Evolutionary conservation across 1,140 invertebrate genomes (phyloP).

Genomic region (Sipha flava): DNA sequence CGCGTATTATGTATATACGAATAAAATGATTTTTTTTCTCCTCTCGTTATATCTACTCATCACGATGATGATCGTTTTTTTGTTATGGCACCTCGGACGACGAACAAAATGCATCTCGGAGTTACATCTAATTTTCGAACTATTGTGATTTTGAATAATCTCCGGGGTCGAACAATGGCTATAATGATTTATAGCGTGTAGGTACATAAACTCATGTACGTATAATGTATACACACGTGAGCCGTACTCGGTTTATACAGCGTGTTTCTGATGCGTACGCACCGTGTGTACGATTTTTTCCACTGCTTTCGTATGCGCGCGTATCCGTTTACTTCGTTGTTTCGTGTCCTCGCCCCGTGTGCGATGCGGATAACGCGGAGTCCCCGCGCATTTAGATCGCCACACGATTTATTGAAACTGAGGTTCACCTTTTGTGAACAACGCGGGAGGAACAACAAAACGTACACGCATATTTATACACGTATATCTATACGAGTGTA

Average conservation of each 20-base stretch:
- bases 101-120: slow-evolving; percentile 20
- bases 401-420: neutral
- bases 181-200: slow-evolving; percentile 20
- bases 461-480: no score
- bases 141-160: slow-evolving; percentile 32
- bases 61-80: neutral
- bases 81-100: neutral
- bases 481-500: no score
- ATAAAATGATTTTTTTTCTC: neutral
- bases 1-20: neutral
- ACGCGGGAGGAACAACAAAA: neutral
- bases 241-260: no score
- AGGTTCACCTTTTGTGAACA: slow-evolving; percentile 5
- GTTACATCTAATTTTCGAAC: slow-evolving; percentile 28
- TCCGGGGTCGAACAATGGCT: slow-evolving; percentile 9
- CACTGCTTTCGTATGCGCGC: neutral
- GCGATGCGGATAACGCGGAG: no score
- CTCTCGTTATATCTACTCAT: neutral
- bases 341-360: neutral
- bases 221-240: no score
- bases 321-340: neutral
- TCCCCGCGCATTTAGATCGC: neutral
- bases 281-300: no score
- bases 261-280: no score
- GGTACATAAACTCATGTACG: neutral